Base-by-base conservation (phyloP, 2,888 invertebrate genomes). In the Barypeithes pellucidus region DNA sequence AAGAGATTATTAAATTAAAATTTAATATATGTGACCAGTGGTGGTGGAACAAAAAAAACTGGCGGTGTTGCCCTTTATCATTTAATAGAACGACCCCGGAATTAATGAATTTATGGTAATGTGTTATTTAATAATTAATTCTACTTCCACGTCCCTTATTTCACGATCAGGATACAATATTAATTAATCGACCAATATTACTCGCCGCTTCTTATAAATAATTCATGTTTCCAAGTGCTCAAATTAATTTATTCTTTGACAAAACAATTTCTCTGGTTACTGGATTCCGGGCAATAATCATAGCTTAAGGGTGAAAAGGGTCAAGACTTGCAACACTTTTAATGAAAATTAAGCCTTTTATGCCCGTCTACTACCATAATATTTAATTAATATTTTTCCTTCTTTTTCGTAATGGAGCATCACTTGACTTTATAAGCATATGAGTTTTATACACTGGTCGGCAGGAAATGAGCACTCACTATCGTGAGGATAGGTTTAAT, bases 291-390 rank as follows among this genome's bases (percentile, higher is more conserved):
- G 16, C 43, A 16, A 43, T 43, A 43, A 50, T 16, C 50, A 22
- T 50, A 50, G 50, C 50, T 50, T 50, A 50, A 24, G 50, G 50
- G 50, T 50, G 50, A 43, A 14, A 39, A 39, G 43, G 47, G 47
- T 47, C 47, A 47, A 20, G 47, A 47, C 20, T 20, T 47, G n/a
- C 20, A 20, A 9, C 20, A 47, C 47, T 47, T 20, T 20, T 47
- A 47, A 47, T 20, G 20, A 20, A 47, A 18, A 18, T 47, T 47
- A 18, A 9, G 8, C 47, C 47, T 47, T 20, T 47, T 47, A 20
- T 47, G 11, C 20, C 20, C n/a, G 2, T 9, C n/a, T 11, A 47
- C 20, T 43, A 43, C 43, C 43, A 16, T n/a, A 4, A 1, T n/a
- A 39, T 43, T 43, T 7, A 43, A 43, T 43, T 8, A 43, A n/a